Conservation (phyloP, 2,797 vertebrate genomes). For the Bufotes viridis region DNA sequence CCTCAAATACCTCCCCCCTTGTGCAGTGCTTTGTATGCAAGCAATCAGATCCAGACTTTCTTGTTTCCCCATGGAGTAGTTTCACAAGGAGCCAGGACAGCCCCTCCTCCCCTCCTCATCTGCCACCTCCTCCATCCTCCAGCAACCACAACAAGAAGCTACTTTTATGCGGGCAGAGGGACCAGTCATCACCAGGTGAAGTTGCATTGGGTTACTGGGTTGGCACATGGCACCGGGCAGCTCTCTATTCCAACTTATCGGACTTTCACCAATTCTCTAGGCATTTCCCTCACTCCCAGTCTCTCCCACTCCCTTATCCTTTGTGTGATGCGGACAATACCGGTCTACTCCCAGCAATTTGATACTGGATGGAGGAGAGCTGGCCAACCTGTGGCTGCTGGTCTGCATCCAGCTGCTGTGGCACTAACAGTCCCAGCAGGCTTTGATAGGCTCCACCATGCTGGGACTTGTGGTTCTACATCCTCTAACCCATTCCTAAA, state of each 20-base stretch:
- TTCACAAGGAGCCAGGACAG: conserved; percentile 32
- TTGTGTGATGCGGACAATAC: conserved; percentile 48
- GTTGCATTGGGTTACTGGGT: background rate
- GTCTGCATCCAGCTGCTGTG: background rate
- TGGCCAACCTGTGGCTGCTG: conserved; percentile 23
- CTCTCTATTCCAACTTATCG: background rate
- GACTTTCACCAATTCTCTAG: background rate
- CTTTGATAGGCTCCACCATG: too few relatives aligned
- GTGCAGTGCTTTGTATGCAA: conserved; percentile 19
- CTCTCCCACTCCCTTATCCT: conserved; percentile 41
- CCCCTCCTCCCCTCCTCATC: conserved; percentile 35
- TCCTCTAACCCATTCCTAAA: background rate
- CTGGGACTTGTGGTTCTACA: background rate
- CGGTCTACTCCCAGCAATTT: background rate
- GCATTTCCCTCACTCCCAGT: background rate
- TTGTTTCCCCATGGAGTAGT: conserved; percentile 26
- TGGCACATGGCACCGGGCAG: background rate
- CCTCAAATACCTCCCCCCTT: conserved; percentile 27
- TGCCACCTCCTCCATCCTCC: conserved; percentile 40
- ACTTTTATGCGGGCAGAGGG: background rate
- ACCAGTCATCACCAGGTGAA: conserved; percentile 24
- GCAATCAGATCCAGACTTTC: conserved; percentile 25
- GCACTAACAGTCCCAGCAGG: conserved; percentile 3
- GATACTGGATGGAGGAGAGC: background rate
- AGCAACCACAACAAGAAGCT: conserved; percentile 21